Base-by-base conservation (phyloP, 92 coral and sea anemone genomes). In the Pocillopora meandrina region DNA sequence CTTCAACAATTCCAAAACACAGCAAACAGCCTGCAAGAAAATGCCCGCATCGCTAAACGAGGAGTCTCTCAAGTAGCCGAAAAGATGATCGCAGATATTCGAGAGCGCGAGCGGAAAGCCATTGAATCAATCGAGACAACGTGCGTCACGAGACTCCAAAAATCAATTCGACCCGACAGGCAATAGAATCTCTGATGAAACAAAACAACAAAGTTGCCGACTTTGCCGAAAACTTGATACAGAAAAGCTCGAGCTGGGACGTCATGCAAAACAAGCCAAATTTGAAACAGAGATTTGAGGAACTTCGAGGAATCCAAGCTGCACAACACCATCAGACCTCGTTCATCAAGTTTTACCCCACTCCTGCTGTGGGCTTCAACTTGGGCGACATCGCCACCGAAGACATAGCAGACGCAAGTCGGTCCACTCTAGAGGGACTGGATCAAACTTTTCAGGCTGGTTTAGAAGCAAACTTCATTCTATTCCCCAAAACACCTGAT, bases 351-450 rank as follows among this genome's bases (percentile, higher is more conserved):
- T 68, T 68, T 33, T 13, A 36, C 72, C 19, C 72, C 42, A n/a
- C 72, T 31, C 16, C 72, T 33, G n/a, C 7, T 1, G 49, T 26
- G 19, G 72, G 72, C 10, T 33, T 68, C 42, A 68, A 19, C 13
- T 49, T 68, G 72, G 72, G 72, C 47, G 72, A 68, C 14, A 68
- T 68, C 72, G 34, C n/a, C 20, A 68, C 52, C 72, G 49, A 12
- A 13, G 52, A 49, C 26, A 26, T 26, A 68, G 19, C 34, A 3
- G 19, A 68, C 34, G 47, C 47, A 12, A 68, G 47, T 14, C 52
- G 34, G n/a, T 68, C 13, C 72, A 68, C 18, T 68, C 52, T 26
- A 0, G 1, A 26, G 26, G 26, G 26, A 26, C 26, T 26, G 26
- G 26, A 26, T 26, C 26, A 26, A 26, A 26, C 26, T 26, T 0